Evolutionary conservation across 1,140 invertebrate species (phyloP).

Genomic region (Mamestra configurata): DNA sequence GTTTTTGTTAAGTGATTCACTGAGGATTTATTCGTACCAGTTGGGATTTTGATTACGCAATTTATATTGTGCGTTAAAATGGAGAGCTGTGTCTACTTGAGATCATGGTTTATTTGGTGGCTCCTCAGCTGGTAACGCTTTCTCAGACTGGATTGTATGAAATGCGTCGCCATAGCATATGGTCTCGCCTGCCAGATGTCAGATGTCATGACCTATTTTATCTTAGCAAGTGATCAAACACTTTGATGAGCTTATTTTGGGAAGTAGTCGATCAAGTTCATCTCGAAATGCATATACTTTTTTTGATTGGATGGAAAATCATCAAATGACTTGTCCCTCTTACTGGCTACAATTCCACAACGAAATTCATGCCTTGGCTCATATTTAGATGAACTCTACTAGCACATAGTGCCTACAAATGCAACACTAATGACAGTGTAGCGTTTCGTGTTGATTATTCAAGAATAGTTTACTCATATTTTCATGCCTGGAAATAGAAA

Average conservation of each 20-base stretch:
- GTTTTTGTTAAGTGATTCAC: constrained; percentile 35
- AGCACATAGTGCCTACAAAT: neutral
- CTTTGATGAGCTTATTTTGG: neutral
- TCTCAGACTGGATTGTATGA: neutral
- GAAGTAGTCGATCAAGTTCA: neutral
- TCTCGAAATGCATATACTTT: too few relatives aligned
- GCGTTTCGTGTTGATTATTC: neutral
- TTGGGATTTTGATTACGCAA: constrained; percentile 9
- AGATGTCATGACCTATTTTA: neutral
- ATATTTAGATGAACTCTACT: neutral
- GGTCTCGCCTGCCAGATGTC: neutral
- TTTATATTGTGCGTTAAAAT: constrained; percentile 1
- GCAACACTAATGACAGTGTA: neutral
- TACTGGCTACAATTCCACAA: too few relatives aligned
- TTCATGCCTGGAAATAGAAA: neutral
- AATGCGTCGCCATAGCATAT: neutral
- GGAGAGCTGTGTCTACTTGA: neutral
- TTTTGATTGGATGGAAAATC: too few relatives aligned
- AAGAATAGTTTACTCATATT: neutral
- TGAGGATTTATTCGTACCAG: constrained; percentile 28
- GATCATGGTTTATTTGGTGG: constrained; percentile 16
- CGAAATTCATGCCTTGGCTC: neutral
- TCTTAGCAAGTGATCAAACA: neutral
- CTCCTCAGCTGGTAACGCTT: neutral
- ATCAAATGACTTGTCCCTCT: too few relatives aligned